Percentiles rank a stretch among this genome's conserved stretches.
These are phyloP conservation scores for Timema cristinae DNA, from an alignment of 2,888 invertebrate genomes.

Conservation along the genomic window DNA sequence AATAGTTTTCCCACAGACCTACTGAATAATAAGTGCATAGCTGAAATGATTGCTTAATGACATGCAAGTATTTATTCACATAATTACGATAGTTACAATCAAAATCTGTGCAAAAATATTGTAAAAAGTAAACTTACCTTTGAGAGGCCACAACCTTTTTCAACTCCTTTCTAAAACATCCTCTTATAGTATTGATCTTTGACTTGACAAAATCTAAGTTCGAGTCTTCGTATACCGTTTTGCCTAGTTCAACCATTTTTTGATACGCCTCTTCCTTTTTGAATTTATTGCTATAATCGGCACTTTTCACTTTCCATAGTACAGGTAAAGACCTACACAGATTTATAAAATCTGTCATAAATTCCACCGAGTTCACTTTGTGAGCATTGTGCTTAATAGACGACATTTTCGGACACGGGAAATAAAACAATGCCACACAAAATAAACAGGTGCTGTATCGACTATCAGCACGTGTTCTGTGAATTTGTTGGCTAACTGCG, in stretches of 20 bases:
- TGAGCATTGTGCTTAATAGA: no score
- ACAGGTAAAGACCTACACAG: not conserved
- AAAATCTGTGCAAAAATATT: not conserved
- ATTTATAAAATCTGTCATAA: not conserved
- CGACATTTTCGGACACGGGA: no score
- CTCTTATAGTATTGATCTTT: not conserved
- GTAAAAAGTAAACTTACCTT: not conserved
- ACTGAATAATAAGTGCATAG: no score
- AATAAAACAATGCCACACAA: no score
- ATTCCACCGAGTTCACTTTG: not conserved
- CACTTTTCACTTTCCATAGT: constrained; percentile 5
- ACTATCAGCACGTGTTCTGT: no score
- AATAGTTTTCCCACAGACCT: not conserved
- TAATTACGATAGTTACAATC: not conserved
- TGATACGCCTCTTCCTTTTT: not conserved
- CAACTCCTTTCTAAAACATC: not conserved
- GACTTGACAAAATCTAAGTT: not conserved
- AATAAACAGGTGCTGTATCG: no score
- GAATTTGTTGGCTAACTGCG: not conserved
- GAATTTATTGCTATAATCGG: not conserved
- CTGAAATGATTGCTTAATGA: not conserved
- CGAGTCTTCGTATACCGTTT: not conserved
- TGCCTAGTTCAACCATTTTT: not conserved
- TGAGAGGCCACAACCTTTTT: constrained; percentile 4
- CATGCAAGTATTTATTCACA: not conserved